These are phyloP conservation scores for Chelon auratus DNA, from an alignment of 2,797 vertebrate genomes.

Conservation along the genomic window DNA sequence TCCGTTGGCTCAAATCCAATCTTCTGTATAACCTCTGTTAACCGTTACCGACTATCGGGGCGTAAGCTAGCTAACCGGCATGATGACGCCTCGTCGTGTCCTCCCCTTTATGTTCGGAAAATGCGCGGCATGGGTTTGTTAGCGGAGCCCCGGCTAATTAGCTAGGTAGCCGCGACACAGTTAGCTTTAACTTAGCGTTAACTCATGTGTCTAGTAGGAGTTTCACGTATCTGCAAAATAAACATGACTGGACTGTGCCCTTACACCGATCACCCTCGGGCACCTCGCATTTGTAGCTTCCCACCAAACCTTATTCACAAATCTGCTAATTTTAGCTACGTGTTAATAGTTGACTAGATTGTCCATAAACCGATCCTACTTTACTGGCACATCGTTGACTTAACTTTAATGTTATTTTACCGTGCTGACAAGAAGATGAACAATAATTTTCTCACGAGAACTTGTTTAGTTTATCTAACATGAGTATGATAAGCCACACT, in stretches of 20 bases:
- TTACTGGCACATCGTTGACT: too few relatives aligned
- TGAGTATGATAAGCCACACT: neutral
- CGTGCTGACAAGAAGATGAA: too few relatives aligned
- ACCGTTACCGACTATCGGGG: neutral
- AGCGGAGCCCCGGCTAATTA: neutral
- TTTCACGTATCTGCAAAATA: neutral
- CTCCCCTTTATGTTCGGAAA: slow-evolving; percentile 40
- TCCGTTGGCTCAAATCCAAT: fast-evolving
- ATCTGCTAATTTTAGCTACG: neutral
- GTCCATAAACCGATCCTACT: neutral
- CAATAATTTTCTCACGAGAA: too few relatives aligned
- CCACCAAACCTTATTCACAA: neutral
- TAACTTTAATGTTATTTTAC: neutral
- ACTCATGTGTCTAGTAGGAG: fast-evolving
- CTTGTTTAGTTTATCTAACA: neutral
- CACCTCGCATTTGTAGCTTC: neutral
- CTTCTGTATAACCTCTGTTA: neutral
- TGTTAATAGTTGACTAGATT: neutral
- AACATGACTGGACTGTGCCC: fast-evolving
- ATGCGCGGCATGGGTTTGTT: slow-evolving; percentile 55
- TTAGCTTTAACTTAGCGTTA: neutral
- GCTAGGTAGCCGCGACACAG: neutral
- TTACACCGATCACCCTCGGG: too few relatives aligned
- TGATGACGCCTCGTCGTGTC: slow-evolving; percentile 36
- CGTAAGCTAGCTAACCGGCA: slow-evolving; percentile 35